Percentiles rank a stretch among this genome's conserved stretches.
Evolutionary conservation across 2,797 vertebrate genomes (phyloP).

Genomic region (Hemibagrus guttatus): DNA sequence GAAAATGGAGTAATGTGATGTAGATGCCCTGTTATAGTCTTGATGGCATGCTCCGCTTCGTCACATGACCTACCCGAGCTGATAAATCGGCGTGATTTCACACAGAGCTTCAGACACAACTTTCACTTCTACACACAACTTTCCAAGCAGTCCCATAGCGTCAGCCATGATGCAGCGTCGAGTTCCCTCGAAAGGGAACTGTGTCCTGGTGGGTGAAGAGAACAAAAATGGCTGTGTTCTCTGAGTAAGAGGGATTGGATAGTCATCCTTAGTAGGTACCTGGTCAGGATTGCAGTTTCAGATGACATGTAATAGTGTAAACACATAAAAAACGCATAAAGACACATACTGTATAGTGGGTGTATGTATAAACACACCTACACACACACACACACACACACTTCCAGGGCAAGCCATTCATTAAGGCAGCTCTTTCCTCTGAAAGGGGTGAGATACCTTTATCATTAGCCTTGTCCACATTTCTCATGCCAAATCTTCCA

Average conservation of each 20-base stretch:
- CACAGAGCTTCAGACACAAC: too few species aligned
- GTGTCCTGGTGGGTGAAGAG: neutral
- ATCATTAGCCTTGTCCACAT: constrained; percentile 42
- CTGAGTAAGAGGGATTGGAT: neutral
- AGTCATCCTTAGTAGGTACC: neutral
- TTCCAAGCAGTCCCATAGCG: too few species aligned
- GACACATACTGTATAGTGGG: too few species aligned
- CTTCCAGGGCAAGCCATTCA: constrained; percentile 19
- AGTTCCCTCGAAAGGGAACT: too few species aligned
- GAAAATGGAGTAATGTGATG: too few species aligned
- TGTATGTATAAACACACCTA: neutral
- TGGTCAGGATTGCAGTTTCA: neutral
- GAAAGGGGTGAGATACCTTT: constrained; percentile 38
- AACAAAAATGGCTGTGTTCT: neutral
- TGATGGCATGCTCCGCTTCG: too few species aligned
- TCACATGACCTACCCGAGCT: too few species aligned
- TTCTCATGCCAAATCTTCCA: constrained; percentile 41
- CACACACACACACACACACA: neutral
- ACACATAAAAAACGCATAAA: too few species aligned
- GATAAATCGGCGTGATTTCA: too few species aligned
- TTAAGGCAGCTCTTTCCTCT: constrained; percentile 34
- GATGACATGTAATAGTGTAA: neutral
- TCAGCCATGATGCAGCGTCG: too few species aligned
- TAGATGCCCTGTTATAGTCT: too few species aligned
- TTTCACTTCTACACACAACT: too few species aligned